Conservation (phyloP, 2,797 vertebrate genomes). For the Helostoma temminkii region DNA sequence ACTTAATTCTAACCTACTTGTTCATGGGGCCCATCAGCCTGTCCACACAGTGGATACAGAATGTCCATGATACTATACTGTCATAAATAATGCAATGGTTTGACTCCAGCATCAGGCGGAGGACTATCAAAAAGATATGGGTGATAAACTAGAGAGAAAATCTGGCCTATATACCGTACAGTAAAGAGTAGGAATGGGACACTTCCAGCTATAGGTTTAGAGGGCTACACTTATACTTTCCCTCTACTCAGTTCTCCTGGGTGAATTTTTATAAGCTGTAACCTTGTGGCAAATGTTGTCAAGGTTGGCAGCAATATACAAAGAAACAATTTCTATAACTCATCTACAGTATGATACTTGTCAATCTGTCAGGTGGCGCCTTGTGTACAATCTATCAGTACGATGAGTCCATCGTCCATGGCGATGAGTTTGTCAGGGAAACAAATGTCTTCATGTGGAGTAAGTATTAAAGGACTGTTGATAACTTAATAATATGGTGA, state of each 20-base stretch:
- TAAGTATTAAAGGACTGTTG: not conserved
- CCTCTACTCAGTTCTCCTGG: conserved; percentile 1
- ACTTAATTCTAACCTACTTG: conserved; percentile 1
- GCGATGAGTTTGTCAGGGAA: not conserved
- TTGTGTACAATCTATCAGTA: not conserved
- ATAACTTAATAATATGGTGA: not conserved
- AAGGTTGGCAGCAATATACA: conserved; percentile 13
- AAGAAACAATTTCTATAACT: conserved; percentile 15
- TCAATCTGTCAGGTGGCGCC: not conserved
- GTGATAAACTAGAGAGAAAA: conserved; percentile 2
- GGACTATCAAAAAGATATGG: conserved; percentile 4
- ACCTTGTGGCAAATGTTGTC: conserved; percentile 22
- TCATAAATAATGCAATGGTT: conserved; percentile 16
- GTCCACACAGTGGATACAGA: not conserved
- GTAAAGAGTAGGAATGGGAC: conserved; percentile 18
- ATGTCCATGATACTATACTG: conserved; percentile 2
- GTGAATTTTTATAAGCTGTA: conserved; percentile 21
- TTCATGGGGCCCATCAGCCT: not conserved
- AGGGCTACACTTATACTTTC: conserved; percentile 17
- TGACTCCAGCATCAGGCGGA: conserved; percentile 1
- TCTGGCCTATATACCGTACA: conserved; percentile 2
- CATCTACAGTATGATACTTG: not conserved
- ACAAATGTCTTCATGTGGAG: not conserved
- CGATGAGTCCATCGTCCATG: not conserved
- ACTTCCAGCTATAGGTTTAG: conserved; percentile 12